Evolutionary conservation across 35 echinoderm and acorn worm species (phyloP).

Genomic region (Stichopus chloronotus): DNA sequence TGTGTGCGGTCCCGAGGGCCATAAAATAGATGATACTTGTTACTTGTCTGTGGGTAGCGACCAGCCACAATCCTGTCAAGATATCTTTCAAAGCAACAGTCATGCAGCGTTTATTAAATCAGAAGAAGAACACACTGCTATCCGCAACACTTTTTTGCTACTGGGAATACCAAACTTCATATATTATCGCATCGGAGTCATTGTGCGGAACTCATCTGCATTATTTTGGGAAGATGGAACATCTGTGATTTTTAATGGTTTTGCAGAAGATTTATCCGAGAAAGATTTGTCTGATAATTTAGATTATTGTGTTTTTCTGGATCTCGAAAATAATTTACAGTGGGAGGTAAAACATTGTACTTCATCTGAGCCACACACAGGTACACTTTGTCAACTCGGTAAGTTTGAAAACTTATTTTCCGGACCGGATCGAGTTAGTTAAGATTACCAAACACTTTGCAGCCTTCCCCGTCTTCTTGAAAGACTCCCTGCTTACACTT

Average conservation of each 20-base stretch:
- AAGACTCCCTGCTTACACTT: no score
- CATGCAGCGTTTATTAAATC: constrained; percentile 19
- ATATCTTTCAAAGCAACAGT: constrained; percentile 38
- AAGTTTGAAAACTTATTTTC: no score
- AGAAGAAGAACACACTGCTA: neutral
- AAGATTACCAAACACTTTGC: no score
- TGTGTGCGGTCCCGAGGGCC: neutral
- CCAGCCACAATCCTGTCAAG: neutral
- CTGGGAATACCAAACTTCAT: constrained; percentile 1
- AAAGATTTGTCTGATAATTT: neutral
- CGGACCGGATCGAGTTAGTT: no score
- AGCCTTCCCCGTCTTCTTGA: no score
- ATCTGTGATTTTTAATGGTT: neutral
- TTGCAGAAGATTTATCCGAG: neutral
- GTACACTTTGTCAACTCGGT: no score
- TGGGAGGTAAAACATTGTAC: neutral
- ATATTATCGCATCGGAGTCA: constrained; percentile 6
- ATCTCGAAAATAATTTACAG: neutral
- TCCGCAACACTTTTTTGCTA: neutral
- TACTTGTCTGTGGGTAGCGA: neutral
- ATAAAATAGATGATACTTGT: neutral
- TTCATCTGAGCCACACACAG: neutral
- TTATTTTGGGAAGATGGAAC: constrained; percentile 33
- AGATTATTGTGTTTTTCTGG: neutral
- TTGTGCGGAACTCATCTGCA: no score